Percentiles rank a stretch among this genome's conserved stretches.
These are phyloP conservation scores for Empis stercorea DNA, from an alignment of 2,888 invertebrate species.

Conservation along the genomic window DNA sequence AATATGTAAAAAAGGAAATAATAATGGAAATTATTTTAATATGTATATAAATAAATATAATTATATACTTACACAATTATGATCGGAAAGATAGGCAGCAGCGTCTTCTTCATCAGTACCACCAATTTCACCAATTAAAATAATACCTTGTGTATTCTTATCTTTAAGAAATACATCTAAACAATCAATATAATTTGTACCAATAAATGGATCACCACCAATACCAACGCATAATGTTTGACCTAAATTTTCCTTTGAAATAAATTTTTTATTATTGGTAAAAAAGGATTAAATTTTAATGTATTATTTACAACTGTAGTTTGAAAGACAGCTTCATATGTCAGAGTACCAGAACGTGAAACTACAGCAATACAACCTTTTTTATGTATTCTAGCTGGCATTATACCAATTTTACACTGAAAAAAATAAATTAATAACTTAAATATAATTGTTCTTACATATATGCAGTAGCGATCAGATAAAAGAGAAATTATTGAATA, in stretches of 20 bases:
- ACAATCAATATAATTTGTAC: constrained; percentile 94
- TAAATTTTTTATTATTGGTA: no score
- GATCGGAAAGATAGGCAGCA: constrained; percentile 65
- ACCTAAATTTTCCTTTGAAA: constrained; percentile 57
- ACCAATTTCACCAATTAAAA: constrained; percentile 94
- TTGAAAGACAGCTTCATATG: constrained; percentile 95
- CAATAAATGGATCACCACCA: constrained; percentile 97
- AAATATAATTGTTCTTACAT: constrained; percentile 4
- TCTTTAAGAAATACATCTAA: constrained; percentile 87
- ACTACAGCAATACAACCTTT: constrained; percentile 80
- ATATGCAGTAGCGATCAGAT: neutral
- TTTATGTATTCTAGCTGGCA: constrained; percentile 94
- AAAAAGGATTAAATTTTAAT: constrained; percentile 1
- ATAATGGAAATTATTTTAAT: constrained; percentile 3
- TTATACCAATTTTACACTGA: constrained; percentile 97
- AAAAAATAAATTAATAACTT: constrained; percentile 17
- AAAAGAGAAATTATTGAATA: no score
- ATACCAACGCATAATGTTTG: constrained; percentile 93
- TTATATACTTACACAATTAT: constrained; percentile 48
- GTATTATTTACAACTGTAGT: constrained; percentile 56
- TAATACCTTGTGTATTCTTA: constrained; percentile 81
- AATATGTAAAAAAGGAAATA: constrained; percentile 11
- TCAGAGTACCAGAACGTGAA: constrained; percentile 88
- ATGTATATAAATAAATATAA: neutral
- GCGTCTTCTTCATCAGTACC: constrained; percentile 91